Conservation (phyloP, 1,140 invertebrate species). For the Drosophila pallidifrons region DNA sequence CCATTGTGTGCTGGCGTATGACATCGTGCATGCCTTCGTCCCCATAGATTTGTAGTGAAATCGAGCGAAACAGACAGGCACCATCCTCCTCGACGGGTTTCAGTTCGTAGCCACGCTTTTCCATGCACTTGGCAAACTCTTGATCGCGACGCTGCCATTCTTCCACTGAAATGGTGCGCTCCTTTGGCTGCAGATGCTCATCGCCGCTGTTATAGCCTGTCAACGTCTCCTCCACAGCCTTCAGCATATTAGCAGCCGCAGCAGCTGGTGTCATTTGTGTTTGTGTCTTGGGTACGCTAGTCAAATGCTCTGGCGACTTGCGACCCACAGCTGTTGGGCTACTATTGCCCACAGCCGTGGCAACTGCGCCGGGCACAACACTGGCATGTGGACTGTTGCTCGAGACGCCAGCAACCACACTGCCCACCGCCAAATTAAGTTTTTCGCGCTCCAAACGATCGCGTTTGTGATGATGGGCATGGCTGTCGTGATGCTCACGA, state of each 20-base stretch:
- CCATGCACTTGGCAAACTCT: slow-evolving; percentile 90
- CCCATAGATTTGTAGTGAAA: slow-evolving; percentile 97
- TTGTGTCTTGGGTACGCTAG: slow-evolving; percentile 36
- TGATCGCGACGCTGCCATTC: slow-evolving; percentile 89
- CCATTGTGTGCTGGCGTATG: slow-evolving; percentile 95
- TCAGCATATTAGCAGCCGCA: slow-evolving; percentile 61
- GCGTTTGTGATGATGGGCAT: slow-evolving; percentile 73
- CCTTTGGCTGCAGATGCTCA: slow-evolving; percentile 88
- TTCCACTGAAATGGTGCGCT: slow-evolving; percentile 86
- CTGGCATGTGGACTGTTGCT: slow-evolving; percentile 62
- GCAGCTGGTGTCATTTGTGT: slow-evolving; percentile 49
- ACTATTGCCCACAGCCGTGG: slow-evolving; percentile 39
- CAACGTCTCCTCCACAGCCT: slow-evolving; percentile 81
- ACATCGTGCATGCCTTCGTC: slow-evolving; percentile 96
- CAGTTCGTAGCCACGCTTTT: slow-evolving; percentile 91
- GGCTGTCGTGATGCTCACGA: slow-evolving; percentile 70
- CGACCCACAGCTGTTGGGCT: slow-evolving; percentile 53
- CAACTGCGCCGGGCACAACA: slow-evolving; percentile 7
- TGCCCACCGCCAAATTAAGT: slow-evolving; percentile 48
- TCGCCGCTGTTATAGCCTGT: slow-evolving; percentile 92
- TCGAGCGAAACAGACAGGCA: slow-evolving; percentile 96
- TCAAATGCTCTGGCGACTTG: slow-evolving; percentile 68
- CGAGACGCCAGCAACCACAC: slow-evolving; percentile 29
- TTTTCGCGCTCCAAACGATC: slow-evolving; percentile 73
- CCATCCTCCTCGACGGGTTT: slow-evolving; percentile 96